Base-by-base conservation (phyloP, 2,888 invertebrate genomes). In the Drosophila tanythrix region DNA sequence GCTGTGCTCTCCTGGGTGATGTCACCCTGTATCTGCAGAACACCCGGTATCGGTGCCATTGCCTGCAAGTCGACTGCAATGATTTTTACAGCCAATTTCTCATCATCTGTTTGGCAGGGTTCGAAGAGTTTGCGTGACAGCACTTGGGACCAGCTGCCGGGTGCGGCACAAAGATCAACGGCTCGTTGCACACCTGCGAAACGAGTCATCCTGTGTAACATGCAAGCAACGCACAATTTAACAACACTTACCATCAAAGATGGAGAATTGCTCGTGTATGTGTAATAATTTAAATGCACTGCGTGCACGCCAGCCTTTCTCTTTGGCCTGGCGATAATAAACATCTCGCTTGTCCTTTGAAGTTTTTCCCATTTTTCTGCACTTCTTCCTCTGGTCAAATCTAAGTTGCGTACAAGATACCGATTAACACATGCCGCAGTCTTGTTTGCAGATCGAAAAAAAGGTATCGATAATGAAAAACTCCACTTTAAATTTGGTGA, bases 131-230 rank as follows among this genome's bases (percentile, higher is more conserved):
- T 97, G 80, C 96, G 95, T 0, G 98, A 96, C 57, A 99, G 94
- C n/a, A 99, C 99, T 94, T 99, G 99, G 92, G 99, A 99, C 99
- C 99, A 99, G 91, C 99, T 99, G 10, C 99, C 99, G 6, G 99
- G 99, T 0, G 98, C 98, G 0, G 99, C 99, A 94, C 99, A 99
- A 27, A 99, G 94, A 93, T 99, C 99, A 0, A 99, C 99, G 0
- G 97, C 99, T 85, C 96, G 96, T 18, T 95, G 96, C 2, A 99
- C 99, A 81, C 96, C 97, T 95, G 21, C 1, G 35, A 31, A 10
- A 11, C 18, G 1, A 27, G 3, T 36, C 2, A 1, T 1, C 3
- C 15, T 43, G 5, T 11, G 6, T n/a, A 48, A 29, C 1, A 36
- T 13, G 3, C 11, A 4, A 11, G 11, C 10, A 13, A n/a, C 6